Percentiles rank a stretch among this genome's conserved stretches.
Evolutionary conservation across 2,113 vertebrate genomes (phyloP).

Genomic region (Orientallactaga bullata): DNA sequence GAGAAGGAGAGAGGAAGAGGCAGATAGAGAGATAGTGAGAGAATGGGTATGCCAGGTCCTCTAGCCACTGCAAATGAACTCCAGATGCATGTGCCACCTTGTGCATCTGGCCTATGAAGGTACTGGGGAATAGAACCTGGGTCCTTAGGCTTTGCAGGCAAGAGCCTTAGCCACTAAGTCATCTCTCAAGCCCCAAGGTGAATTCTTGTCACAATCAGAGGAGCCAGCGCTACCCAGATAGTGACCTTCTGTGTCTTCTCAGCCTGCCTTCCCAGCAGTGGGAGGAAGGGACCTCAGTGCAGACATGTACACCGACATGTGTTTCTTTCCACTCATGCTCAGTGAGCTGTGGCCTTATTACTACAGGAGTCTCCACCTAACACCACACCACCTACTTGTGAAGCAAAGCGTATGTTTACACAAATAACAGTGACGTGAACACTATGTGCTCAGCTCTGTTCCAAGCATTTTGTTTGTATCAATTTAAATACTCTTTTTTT

Average conservation of each 20-base stretch:
- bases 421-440: background rate
- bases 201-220: background rate
- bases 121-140: too few relatives aligned
- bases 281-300: background rate
- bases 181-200: too few relatives aligned
- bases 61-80: too few relatives aligned
- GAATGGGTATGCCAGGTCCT: too few relatives aligned
- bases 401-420: background rate
- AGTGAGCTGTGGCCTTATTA: background rate
- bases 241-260: background rate
- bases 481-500: background rate
- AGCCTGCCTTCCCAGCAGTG: too few relatives aligned
- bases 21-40: too few relatives aligned
- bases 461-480: background rate
- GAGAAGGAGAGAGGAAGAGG: too few relatives aligned
- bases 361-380: background rate
- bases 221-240: background rate
- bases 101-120: too few relatives aligned
- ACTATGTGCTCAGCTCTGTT: background rate
- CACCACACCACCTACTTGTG: background rate
- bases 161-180: too few relatives aligned
- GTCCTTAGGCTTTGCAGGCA: too few relatives aligned
- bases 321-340: background rate
- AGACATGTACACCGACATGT: accelerated
- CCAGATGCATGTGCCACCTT: too few relatives aligned